Evolutionary conservation across 2,888 invertebrate genomes (phyloP), one percentile per base, ranked within the genome.

Genomic region (Argyresthia goedartella): DNA sequence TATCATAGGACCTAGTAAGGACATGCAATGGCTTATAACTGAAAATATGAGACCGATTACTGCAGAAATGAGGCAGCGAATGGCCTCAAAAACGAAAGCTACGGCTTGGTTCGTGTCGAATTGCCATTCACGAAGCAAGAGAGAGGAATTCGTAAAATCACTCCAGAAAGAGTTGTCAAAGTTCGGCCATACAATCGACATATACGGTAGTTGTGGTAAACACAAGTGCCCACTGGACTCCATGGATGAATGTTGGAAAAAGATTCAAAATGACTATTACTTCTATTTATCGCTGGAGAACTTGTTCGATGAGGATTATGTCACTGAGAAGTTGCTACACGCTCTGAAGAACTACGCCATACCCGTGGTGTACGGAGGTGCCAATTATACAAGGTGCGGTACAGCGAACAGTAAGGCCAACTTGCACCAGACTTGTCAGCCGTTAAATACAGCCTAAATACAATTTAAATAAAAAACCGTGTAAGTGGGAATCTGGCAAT

Each of bases 331-430:
- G 54, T 53, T 76, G 8, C 53, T 73, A 14, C 65, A 61, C 35
- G 71, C 84, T 8, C 63, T 87, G 44, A 80, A 88, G 59, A 86
- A 89, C 68, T 79, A 88, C 60, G 81, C 90, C 13, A 72, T 92
- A 4, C 91, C 91, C 0, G 85, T 92, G 14, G 91, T 91, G 8
- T 90, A 88, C 78, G 91, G 91, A 4, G 89, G 88, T 11, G 88
- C 88, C 51, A 88, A 91, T 69, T 91, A 91, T 67, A 69, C 64
- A 13, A 67, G 73, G 73, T 76, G 42, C 25, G 15, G 25, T 33
- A 1, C 14, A 25, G 4, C 36, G 14, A 14, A 48, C 6, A 14
- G 10, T 8, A 48, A 48, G 36, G 13, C n/a, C n/a, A 0, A 16
- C 10, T 33, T 11, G 2, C 15, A 16, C 16, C 2, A 10, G 45